phyloP scores from a whole-genome alignment of 2,797 vertebrate genomes.

The Craterocephalus amniculus region DNA sequence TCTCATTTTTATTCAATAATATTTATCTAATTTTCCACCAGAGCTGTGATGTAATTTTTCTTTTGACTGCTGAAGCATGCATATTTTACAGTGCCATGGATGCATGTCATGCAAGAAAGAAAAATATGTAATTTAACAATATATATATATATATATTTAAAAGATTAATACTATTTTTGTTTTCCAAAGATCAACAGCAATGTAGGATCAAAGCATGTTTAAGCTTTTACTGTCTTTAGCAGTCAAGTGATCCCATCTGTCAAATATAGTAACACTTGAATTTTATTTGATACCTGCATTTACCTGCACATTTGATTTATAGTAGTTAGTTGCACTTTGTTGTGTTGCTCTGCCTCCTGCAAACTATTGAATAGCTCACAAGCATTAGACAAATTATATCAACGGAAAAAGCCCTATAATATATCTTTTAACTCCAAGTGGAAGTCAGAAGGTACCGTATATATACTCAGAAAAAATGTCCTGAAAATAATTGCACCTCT shows the following conservation, averaged over 20 bases:
- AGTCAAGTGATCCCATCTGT: conserved; percentile 14
- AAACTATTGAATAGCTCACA: not conserved
- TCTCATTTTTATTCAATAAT: too few relatives aligned
- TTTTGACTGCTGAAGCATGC: conserved; percentile 32
- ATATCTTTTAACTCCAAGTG: conserved; percentile 6
- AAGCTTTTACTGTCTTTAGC: conserved; percentile 18
- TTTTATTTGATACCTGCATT: conserved; percentile 3
- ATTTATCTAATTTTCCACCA: conserved; percentile 5
- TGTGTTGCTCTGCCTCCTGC: conserved; percentile 10
- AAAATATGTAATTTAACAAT: not conserved
- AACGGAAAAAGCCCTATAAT: not conserved
- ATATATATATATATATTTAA: not conserved
- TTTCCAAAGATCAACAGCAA: not conserved
- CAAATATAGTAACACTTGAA: not conserved
- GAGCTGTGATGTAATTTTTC: conserved; percentile 2
- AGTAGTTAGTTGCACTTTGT: conserved; percentile 32
- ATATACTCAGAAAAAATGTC: conserved; percentile 7
- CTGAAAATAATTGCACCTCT: conserved; percentile 16
- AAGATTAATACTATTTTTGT: not conserved
- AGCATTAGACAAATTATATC: conserved; percentile 17
- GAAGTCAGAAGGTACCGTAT: not conserved
- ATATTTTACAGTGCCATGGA: conserved; percentile 28
- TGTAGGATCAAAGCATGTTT: conserved; percentile 31
- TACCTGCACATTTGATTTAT: conserved; percentile 5
- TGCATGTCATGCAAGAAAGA: conserved; percentile 35